Percentiles rank a stretch among this genome's conserved stretches.
These are phyloP conservation scores for Dunckerocampus dactyliophorus DNA, from an alignment of 2,113 vertebrate genomes.

Conservation along the genomic window DNA sequence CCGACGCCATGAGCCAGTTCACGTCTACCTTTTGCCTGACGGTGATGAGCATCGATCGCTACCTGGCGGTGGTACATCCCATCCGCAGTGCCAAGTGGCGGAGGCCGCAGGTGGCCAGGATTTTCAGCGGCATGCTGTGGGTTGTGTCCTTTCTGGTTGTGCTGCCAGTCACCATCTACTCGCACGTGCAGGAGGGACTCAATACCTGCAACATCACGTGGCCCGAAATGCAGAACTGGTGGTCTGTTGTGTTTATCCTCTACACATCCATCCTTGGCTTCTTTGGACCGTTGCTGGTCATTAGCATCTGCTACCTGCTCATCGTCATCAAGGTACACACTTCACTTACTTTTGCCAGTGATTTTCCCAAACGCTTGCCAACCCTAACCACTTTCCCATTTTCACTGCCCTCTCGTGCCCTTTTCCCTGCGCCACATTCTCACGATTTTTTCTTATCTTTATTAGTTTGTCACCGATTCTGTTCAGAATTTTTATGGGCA, in stretches of 20 bases:
- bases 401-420: no score
- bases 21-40: conserved; percentile 90
- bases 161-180: conserved; percentile 83
- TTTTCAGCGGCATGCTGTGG: conserved; percentile 80
- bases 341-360: not conserved
- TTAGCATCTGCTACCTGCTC: conserved; percentile 87
- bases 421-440: no score
- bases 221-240: conserved; percentile 76
- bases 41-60: conserved; percentile 92
- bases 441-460: no score
- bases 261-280: conserved; percentile 85
- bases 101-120: conserved; percentile 78
- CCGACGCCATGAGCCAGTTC: conserved; percentile 89
- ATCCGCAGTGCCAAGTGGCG: conserved; percentile 83
- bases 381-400: no score
- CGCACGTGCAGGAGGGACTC: conserved; percentile 76
- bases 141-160: conserved; percentile 80
- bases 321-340: conserved; percentile 78
- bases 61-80: conserved; percentile 88
- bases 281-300: conserved; percentile 83
- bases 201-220: conserved; percentile 89
- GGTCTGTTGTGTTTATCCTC: conserved; percentile 83
- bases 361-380: no score
- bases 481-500: no score
- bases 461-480: no score